These are phyloP conservation scores for Hemibagrus guttatus DNA, from an alignment of 2,797 vertebrate species.

Conservation along the genomic window DNA sequence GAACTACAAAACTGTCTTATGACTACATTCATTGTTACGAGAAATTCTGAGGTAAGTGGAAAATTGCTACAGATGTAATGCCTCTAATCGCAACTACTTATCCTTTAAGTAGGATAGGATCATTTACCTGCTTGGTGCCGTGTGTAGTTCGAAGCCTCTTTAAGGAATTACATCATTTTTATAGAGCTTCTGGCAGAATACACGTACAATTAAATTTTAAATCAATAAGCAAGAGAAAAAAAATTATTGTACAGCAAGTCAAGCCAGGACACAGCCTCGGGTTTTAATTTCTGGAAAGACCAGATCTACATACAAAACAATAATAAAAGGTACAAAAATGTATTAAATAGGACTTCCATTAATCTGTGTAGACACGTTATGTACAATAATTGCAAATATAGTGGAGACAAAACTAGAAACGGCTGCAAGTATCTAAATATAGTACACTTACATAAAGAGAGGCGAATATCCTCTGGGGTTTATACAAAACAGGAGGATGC, in stretches of 20 bases:
- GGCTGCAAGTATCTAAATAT: slow-evolving; percentile 55
- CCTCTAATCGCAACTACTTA: neutral
- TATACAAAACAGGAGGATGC: slow-evolving; percentile 33
- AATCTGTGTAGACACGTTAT: slow-evolving; percentile 68
- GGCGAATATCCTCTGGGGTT: slow-evolving; percentile 17
- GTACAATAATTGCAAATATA: slow-evolving; percentile 78
- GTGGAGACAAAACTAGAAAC: slow-evolving; percentile 63
- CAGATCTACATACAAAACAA: slow-evolving; percentile 71
- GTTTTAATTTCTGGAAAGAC: slow-evolving; percentile 72
- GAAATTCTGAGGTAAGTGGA: neutral
- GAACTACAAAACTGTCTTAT: neutral
- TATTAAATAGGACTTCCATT: slow-evolving; percentile 75
- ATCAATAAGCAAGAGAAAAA: neutral
- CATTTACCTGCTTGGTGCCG: neutral
- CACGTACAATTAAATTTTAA: neutral
- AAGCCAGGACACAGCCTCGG: slow-evolving; percentile 62
- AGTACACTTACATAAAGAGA: slow-evolving; percentile 44
- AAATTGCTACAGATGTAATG: neutral
- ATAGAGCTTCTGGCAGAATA: neutral
- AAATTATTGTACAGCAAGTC: neutral
- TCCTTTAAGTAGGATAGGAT: too few relatives aligned
- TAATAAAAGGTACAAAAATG: slow-evolving; percentile 75
- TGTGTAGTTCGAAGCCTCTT: neutral
- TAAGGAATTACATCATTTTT: neutral
- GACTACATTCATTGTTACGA: neutral